These are phyloP conservation scores for Clarias pachynema DNA, from an alignment of 2,797 vertebrate genomes.

Conservation along the genomic window DNA sequence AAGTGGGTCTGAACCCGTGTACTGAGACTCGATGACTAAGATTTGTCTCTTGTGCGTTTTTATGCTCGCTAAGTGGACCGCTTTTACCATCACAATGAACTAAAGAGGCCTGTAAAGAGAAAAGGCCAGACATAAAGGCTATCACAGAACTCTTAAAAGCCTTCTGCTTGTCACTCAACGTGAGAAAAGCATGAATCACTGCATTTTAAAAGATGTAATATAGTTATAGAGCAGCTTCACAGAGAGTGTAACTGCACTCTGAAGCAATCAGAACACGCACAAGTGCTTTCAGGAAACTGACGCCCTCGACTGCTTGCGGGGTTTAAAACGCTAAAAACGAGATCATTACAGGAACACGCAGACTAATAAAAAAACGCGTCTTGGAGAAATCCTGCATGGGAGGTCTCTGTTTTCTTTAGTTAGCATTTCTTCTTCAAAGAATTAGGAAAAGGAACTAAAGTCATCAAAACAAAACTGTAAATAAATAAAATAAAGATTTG, in stretches of 20 bases:
- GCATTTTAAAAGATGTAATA: slow-evolving; percentile 19
- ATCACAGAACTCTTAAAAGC: slow-evolving; percentile 3
- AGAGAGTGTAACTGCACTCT: neutral
- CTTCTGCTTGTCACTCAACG: slow-evolving; percentile 19
- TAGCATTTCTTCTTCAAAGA: neutral
- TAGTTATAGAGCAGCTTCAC: slow-evolving; percentile 5
- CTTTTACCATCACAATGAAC: slow-evolving; percentile 23
- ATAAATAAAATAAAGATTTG: neutral
- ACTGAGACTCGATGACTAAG: neutral
- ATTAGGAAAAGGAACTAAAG: neutral
- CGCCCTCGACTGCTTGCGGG: neutral
- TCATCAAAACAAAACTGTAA: neutral
- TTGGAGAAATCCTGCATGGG: neutral
- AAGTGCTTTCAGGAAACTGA: neutral
- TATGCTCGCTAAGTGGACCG: neutral
- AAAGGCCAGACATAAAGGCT: slow-evolving; percentile 23
- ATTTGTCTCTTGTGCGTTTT: slow-evolving; percentile 8
- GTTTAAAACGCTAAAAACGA: neutral
- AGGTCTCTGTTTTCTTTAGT: slow-evolving; percentile 21
- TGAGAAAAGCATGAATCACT: slow-evolving; percentile 24
- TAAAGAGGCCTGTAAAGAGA: slow-evolving; percentile 24
- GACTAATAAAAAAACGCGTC: slow-evolving; percentile 25
- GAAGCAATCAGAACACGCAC: neutral
- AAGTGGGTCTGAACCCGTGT: neutral
- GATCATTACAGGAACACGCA: neutral